A percentile compares a stretch with the other conserved stretches of the same genome.
These are phyloP conservation scores for Cynocephalus volans DNA, from an alignment of 2,113 vertebrate species.

Conservation along the genomic window DNA sequence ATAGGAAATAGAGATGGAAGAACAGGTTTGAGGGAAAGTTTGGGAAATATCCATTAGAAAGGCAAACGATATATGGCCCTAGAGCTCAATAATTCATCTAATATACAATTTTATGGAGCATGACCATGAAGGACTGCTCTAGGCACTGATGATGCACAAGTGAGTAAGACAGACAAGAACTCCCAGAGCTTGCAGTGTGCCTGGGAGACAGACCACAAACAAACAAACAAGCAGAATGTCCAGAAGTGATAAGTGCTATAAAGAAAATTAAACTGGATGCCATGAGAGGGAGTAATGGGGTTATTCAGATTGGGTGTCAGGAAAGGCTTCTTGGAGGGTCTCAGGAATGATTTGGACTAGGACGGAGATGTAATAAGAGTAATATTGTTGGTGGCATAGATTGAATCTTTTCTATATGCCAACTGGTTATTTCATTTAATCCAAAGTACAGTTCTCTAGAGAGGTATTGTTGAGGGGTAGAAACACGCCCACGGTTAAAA, in stretches of 20 bases:
- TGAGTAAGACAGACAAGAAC: neutral
- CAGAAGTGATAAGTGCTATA: neutral
- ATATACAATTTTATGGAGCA: neutral
- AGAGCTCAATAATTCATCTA: neutral
- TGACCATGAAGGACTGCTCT: neutral
- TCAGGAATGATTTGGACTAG: neutral
- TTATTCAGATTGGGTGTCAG: neutral
- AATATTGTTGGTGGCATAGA: neutral
- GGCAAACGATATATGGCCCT: neutral
- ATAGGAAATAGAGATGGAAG: neutral
- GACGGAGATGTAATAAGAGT: neutral
- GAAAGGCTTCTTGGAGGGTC: neutral
- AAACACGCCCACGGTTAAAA: neutral
- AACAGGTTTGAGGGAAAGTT: neutral
- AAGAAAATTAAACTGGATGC: neutral
- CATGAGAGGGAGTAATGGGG: neutral
- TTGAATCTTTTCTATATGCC: neutral
- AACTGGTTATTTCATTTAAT: neutral
- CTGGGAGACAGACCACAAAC: neutral
- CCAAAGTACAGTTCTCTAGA: neutral
- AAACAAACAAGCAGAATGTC: neutral
- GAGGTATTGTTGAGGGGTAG: neutral
- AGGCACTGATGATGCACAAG: neutral
- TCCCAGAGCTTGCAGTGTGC: neutral
- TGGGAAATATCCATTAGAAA: neutral